phyloP scores from a whole-genome alignment of 2,113 vertebrate genomes.

The Sclerurus mexicanus region DNA sequence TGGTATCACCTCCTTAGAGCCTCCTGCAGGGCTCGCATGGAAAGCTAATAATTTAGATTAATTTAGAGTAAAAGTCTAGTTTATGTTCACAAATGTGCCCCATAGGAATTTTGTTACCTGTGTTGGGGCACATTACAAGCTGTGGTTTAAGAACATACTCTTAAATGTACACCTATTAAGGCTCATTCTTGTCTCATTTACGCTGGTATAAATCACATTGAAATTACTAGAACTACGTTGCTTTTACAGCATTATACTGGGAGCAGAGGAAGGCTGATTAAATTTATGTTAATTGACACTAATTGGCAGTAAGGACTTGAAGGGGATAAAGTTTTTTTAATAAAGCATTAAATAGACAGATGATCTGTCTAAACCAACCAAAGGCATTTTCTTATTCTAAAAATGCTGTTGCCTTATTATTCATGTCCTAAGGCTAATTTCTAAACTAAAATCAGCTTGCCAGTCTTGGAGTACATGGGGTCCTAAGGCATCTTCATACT shows the following conservation, averaged over 20 bases:
- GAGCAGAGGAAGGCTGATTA: neutral
- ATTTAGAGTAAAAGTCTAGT: neutral
- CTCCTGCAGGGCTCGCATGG: neutral
- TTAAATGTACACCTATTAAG: constrained; percentile 13
- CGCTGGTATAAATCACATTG: neutral
- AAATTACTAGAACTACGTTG: neutral
- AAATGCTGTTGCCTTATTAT: neutral
- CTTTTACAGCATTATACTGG: neutral
- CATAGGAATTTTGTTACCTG: neutral
- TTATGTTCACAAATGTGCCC: neutral
- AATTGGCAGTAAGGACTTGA: constrained; percentile 26
- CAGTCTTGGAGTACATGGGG: neutral
- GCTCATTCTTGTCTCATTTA: constrained; percentile 19
- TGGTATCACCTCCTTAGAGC: neutral
- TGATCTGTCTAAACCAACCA: constrained; percentile 8
- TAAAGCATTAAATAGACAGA: constrained; percentile 27
- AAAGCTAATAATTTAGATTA: neutral
- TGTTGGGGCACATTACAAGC: neutral
- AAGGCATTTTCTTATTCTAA: constrained; percentile 3
- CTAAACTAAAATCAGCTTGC: neutral
- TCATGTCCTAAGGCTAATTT: neutral
- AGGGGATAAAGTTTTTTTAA: constrained; percentile 34
- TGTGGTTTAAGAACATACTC: neutral
- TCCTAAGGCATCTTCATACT: neutral
- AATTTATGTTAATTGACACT: constrained; percentile 35